Percentiles rank a stretch among this genome's conserved stretches.
Evolutionary conservation across 1,140 invertebrate species (phyloP).

Genomic region (Delia radicum): DNA sequence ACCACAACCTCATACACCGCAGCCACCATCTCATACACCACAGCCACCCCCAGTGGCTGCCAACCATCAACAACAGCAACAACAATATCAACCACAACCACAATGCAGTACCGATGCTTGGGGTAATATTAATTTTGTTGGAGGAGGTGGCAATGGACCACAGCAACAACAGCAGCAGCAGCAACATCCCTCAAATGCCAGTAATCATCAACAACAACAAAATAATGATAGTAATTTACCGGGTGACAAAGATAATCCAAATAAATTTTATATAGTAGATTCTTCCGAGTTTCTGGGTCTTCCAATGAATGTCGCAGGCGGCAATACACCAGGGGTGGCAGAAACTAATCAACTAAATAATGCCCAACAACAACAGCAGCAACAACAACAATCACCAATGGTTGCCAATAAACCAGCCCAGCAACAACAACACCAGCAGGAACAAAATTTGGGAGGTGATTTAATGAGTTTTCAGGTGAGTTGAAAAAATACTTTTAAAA

Average conservation of each 20-base stretch:
- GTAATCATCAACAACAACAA: conserved; percentile 30
- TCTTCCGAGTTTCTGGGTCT: conserved; percentile 51
- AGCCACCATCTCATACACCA: conserved; percentile 26
- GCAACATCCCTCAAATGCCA: conserved; percentile 32
- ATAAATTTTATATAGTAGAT: conserved; percentile 52
- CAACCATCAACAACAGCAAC: conserved; percentile 38
- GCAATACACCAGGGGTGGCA: conserved; percentile 26
- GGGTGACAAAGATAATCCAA: conserved; percentile 32
- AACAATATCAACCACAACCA: conserved; percentile 34
- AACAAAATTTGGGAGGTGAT: conserved; percentile 38
- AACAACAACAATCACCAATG: conserved; percentile 26
- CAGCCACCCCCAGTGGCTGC: conserved; percentile 20
- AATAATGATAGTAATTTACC: background rate
- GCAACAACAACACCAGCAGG: conserved; percentile 31
- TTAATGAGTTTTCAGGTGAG: conserved; percentile 46
- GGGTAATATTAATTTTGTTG: conserved; percentile 42
- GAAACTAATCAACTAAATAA: background rate
- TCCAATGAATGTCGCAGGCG: conserved; percentile 47
- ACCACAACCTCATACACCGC: conserved; percentile 34
- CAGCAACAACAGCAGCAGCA: conserved; percentile 36
- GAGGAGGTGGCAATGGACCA: conserved; percentile 30
- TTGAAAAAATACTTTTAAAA: background rate
- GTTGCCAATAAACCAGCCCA: background rate
- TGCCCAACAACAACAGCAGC: conserved; percentile 41
- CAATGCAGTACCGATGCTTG: conserved; percentile 36